Evolutionary conservation across 2,888 invertebrate species (phyloP).

Genomic region (Drosophila seclusa): DNA sequence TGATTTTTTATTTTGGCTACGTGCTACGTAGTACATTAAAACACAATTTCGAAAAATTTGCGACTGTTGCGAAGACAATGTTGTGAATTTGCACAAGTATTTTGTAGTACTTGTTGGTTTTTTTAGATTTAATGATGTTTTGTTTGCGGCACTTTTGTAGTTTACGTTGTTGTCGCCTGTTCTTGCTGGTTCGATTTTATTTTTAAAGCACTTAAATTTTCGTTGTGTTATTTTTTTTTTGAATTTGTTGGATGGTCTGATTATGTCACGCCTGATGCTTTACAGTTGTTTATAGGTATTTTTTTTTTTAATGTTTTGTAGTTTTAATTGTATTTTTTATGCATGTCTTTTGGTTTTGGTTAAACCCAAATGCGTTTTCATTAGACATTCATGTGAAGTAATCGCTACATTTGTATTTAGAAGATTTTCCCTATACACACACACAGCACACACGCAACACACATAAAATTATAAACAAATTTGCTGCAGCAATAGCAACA

Average conservation of each 20-base stretch:
- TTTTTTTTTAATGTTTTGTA: slow-evolving; percentile 1
- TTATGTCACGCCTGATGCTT: slow-evolving; percentile 68
- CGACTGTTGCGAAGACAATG: slow-evolving; percentile 15
- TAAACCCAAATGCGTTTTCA: slow-evolving; percentile 40
- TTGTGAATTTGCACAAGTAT: slow-evolving; percentile 26
- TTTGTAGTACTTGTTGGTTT: slow-evolving; percentile 14
- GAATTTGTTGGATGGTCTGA: slow-evolving; percentile 42
- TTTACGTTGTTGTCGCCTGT: slow-evolving; percentile 22
- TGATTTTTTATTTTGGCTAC: slow-evolving; percentile 3
- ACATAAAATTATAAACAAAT: slow-evolving; percentile 72
- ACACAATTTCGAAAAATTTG: slow-evolving; percentile 22
- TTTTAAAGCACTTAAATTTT: slow-evolving; percentile 63
- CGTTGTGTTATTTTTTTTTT: slow-evolving; percentile 14
- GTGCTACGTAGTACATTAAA: slow-evolving; percentile 19
- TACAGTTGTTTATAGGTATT: slow-evolving; percentile 47
- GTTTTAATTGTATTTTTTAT: slow-evolving; percentile 14
- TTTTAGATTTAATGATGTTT: slow-evolving; percentile 34
- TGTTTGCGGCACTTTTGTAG: slow-evolving; percentile 59
- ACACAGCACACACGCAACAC: slow-evolving; percentile 23
- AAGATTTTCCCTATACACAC: slow-evolving; percentile 28
- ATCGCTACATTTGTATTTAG: slow-evolving; percentile 38
- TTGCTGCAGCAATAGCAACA: slow-evolving; percentile 49
- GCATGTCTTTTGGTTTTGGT: slow-evolving; percentile 22
- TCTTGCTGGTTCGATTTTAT: slow-evolving; percentile 55
- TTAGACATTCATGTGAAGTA: slow-evolving; percentile 39